These are phyloP conservation scores for Rhinopomastus cyanomelas DNA, from an alignment of 2,113 vertebrate species.

Conservation along the genomic window DNA sequence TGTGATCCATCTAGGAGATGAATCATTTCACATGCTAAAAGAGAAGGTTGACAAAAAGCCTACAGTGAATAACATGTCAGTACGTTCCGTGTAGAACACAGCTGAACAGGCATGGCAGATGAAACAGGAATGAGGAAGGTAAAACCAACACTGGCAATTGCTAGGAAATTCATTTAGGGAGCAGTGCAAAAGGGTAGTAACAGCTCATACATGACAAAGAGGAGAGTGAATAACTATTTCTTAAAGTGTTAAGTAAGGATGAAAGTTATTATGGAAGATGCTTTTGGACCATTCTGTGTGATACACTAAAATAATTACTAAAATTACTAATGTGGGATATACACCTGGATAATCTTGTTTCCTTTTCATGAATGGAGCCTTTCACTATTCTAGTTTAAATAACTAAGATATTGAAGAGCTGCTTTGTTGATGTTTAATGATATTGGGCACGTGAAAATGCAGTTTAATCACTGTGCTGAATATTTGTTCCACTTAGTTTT, in stretches of 20 bases:
- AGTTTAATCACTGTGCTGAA: constrained; percentile 18
- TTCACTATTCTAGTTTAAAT: constrained; percentile 57
- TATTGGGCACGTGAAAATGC: constrained; percentile 30
- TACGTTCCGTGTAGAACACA: neutral
- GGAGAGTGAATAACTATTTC: neutral
- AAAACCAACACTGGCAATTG: neutral
- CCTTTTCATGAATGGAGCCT: constrained; percentile 17
- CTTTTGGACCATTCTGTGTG: neutral
- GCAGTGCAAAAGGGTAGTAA: neutral
- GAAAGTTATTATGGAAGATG: neutral
- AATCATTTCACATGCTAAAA: neutral
- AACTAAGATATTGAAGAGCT: constrained; percentile 52
- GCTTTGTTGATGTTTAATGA: constrained; percentile 51
- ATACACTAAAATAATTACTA: constrained; percentile 5
- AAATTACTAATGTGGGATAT: constrained; percentile 9
- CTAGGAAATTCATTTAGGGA: neutral
- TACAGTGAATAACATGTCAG: neutral
- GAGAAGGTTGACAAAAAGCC: neutral
- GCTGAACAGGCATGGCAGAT: neutral
- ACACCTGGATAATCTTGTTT: constrained; percentile 36
- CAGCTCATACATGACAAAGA: neutral
- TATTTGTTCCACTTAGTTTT: constrained; percentile 5
- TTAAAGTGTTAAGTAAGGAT: neutral
- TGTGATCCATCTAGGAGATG: neutral
- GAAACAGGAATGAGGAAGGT: neutral